Evolutionary conservation across 2,888 invertebrate genomes (phyloP).

Genomic region (Melinaea marsaeus): DNA sequence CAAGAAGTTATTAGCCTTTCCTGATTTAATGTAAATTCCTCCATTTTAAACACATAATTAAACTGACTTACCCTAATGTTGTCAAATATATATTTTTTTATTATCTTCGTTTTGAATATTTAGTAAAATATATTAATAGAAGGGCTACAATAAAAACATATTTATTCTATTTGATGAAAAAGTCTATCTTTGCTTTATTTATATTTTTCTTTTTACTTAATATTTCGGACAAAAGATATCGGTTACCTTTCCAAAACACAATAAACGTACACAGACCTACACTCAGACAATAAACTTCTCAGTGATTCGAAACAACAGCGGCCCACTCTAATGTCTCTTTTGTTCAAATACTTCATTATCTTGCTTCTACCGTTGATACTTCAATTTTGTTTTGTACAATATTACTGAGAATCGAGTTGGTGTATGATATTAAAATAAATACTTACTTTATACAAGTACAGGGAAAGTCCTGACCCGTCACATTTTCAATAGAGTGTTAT

Average conservation of each 20-base stretch:
- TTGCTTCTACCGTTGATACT: not conserved
- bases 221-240: not conserved
- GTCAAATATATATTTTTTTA: no score
- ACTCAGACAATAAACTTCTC: not conserved
- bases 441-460: not conserved
- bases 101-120: no score
- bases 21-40: no score
- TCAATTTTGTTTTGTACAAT: not conserved
- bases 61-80: no score
- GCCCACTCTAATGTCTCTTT: constrained; percentile 2
- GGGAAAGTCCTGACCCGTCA: not conserved
- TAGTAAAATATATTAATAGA: no score
- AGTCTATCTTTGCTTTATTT: no score
- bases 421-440: not conserved
- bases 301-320: not conserved
- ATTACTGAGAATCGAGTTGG: constrained; percentile 1
- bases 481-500: no score
- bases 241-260: not conserved
- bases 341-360: constrained; percentile 2
- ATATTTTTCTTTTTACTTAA: no score
- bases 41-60: no score
- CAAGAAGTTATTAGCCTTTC: no score
- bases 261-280: not conserved
- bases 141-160: no score
- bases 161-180: no score